Evolutionary conservation across 2,888 invertebrate genomes (phyloP).

Genomic region (Yponomeuta cagnagella): DNA sequence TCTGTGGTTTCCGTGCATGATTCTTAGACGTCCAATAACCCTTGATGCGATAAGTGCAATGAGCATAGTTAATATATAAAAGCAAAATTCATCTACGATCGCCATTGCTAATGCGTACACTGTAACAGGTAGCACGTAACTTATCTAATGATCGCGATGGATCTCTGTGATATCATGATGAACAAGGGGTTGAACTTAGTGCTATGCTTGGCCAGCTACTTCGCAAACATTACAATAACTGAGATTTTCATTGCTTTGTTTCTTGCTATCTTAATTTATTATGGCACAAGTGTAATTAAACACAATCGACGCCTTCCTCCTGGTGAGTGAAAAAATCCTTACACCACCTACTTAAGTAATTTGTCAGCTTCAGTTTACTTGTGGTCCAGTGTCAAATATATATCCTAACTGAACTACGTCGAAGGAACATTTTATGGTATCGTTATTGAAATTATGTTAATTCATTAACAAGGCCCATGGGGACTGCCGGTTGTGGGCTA

Average conservation of each 20-base stretch:
- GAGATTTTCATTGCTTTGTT: background rate
- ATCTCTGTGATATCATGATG: background rate
- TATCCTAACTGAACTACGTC: background rate
- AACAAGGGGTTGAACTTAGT: background rate
- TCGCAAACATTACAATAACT: background rate
- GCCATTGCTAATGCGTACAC: background rate
- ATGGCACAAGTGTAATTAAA: slow-evolving; percentile 17
- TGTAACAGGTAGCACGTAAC: background rate
- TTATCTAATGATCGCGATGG: background rate
- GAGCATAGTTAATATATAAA: background rate
- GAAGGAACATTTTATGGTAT: background rate
- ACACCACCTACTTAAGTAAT: background rate
- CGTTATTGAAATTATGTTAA: background rate
- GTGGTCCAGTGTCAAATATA: no score
- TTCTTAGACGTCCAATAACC: background rate
- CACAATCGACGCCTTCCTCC: slow-evolving; percentile 23
- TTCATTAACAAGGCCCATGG: slow-evolving; percentile 81
- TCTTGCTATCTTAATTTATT: slow-evolving; percentile 15
- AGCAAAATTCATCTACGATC: background rate
- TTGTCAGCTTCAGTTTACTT: background rate
- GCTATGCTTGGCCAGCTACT: background rate
- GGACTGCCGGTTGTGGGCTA: slow-evolving; percentile 87
- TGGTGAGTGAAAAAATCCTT: slow-evolving; percentile 22
- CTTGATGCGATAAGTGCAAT: background rate
- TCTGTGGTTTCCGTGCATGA: background rate